phyloP scores from a whole-genome alignment of 2,888 invertebrate species.

The Nineta flava region DNA sequence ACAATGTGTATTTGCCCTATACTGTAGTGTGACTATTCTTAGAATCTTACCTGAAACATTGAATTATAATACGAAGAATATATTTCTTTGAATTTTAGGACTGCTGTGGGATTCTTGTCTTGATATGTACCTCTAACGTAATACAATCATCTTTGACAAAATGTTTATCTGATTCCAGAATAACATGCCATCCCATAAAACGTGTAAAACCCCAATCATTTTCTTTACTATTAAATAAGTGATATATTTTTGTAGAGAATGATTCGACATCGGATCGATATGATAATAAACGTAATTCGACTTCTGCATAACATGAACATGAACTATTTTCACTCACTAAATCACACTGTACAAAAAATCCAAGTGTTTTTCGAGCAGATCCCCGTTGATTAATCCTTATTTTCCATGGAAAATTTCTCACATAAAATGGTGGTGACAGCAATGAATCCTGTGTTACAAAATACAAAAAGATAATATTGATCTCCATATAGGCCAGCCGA shows the following conservation, averaged over 20 bases:
- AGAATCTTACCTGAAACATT: constrained; percentile 49
- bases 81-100: constrained; percentile 99
- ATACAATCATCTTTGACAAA: constrained; percentile 85
- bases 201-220: constrained; percentile 94
- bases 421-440: constrained; percentile 81
- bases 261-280: constrained; percentile 77
- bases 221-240: constrained; percentile 72
- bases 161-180: constrained; percentile 80
- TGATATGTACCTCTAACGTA: constrained; percentile 75
- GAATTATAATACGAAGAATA: constrained; percentile 98
- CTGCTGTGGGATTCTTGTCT: constrained; percentile 80
- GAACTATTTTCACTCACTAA: constrained; percentile 94
- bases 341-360: constrained; percentile 89
- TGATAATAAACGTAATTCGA: constrained; percentile 78
- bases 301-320: constrained; percentile 96
- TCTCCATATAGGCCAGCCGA: too few species aligned
- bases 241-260: constrained; percentile 83
- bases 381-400: constrained; percentile 95
- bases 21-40: too few species aligned
- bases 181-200: constrained; percentile 89
- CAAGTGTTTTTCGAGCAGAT: constrained; percentile 55
- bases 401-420: constrained; percentile 96
- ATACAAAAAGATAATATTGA: not conserved
- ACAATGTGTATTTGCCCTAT: constrained; percentile 98
- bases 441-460: constrained; percentile 40